Evolutionary conservation across 2,113 vertebrate species (phyloP).

Genomic region (Podarcis raffonei): DNA sequence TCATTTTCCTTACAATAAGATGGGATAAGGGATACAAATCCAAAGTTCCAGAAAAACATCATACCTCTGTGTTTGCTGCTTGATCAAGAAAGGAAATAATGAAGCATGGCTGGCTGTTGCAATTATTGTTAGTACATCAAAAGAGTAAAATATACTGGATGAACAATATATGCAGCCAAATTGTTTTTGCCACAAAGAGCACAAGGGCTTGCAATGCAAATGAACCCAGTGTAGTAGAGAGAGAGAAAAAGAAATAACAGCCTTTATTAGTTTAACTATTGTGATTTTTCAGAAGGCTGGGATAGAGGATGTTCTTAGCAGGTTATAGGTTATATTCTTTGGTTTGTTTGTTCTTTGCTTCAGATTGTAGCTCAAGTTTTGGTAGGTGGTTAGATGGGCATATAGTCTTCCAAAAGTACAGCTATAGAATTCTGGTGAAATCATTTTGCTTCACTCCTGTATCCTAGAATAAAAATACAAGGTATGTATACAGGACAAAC

Average conservation of each 20-base stretch:
- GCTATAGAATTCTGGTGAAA: not conserved
- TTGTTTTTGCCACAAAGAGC: not conserved
- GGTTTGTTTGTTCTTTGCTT: not conserved
- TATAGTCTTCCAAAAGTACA: not conserved
- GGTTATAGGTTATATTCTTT: not conserved
- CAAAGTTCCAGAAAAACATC: not conserved
- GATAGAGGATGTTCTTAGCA: not conserved
- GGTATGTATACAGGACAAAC: not conserved
- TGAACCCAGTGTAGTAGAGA: not conserved
- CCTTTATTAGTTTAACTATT: not conserved
- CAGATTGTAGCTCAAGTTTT: not conserved
- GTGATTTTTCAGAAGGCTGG: not conserved
- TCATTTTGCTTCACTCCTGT: not conserved
- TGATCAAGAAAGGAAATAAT: too few species aligned
- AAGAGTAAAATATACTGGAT: not conserved
- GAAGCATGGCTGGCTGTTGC: too few species aligned
- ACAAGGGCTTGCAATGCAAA: slow-evolving; percentile 16
- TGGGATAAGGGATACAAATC: not conserved
- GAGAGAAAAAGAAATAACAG: not conserved
- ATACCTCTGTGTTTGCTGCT: not conserved
- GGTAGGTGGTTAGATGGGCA: not conserved
- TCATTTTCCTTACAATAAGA: not conserved
- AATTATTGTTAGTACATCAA: too few species aligned
- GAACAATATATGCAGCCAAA: not conserved
- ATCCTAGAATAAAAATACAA: not conserved